phyloP scores from a whole-genome alignment of 2,888 invertebrate genomes.

The Apoda limacodes region DNA sequence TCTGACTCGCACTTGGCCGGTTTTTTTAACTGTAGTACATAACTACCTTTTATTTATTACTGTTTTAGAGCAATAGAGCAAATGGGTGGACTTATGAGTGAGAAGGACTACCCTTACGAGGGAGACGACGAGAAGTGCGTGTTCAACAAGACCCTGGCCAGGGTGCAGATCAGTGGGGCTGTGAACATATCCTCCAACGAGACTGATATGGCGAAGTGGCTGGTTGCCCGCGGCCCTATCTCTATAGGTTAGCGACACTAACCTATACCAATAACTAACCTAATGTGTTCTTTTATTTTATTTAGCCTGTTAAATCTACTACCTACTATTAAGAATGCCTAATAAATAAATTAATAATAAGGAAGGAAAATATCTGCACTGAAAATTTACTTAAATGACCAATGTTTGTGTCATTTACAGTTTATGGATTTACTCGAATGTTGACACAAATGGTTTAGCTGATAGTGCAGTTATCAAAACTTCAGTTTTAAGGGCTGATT shows the following conservation, averaged over 20 bases:
- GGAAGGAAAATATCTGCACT: too few species aligned
- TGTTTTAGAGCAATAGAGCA: constrained; percentile 81
- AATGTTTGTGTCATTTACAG: too few species aligned
- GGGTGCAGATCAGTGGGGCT: constrained; percentile 80
- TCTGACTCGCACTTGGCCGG: too few species aligned
- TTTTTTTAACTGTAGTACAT: too few species aligned
- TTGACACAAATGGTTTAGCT: too few species aligned
- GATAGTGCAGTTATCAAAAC: too few species aligned
- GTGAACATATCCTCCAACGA: constrained; percentile 91
- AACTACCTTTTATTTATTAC: too few species aligned
- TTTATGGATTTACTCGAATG: too few species aligned
- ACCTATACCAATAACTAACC: background rate
- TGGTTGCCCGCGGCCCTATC: constrained; percentile 90
- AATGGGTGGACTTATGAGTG: constrained; percentile 90
- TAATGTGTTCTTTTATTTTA: background rate
- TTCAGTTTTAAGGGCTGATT: too few species aligned
- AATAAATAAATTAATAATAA: too few species aligned
- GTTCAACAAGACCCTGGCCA: constrained; percentile 73
- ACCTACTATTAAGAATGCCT: too few species aligned
- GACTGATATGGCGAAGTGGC: constrained; percentile 91
- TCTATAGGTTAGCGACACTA: constrained; percentile 77
- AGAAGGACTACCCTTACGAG: constrained; percentile 92
- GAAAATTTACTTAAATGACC: too few species aligned
- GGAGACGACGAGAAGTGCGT: constrained; percentile 83
- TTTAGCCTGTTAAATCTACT: background rate